Evolutionary conservation across 1,140 invertebrate genomes (phyloP).

Genomic region (Nasonia longicornis): DNA sequence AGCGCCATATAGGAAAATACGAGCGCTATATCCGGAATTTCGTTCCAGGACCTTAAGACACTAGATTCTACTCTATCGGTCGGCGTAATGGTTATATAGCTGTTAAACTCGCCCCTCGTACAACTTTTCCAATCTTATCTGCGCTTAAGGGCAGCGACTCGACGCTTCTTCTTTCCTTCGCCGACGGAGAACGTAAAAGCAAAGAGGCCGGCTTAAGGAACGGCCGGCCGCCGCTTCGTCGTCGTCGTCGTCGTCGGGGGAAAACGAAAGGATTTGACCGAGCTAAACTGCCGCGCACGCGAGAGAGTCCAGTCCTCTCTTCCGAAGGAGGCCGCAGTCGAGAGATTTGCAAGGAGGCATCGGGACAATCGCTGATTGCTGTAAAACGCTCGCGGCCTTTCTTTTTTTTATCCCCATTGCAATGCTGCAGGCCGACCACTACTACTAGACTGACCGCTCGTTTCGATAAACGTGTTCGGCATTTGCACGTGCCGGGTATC

Average conservation of each 20-base stretch:
- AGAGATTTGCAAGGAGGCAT: slow-evolving; percentile 51
- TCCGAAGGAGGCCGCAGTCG: neutral
- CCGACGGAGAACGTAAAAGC: slow-evolving; percentile 27
- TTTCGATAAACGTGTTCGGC: slow-evolving; percentile 59
- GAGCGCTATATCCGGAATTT: slow-evolving; percentile 64
- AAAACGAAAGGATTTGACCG: slow-evolving; percentile 67
- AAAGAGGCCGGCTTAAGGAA: slow-evolving; percentile 43
- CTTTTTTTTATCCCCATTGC: slow-evolving; percentile 46
- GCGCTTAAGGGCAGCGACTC: slow-evolving; percentile 53
- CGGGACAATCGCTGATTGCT: slow-evolving; percentile 59
- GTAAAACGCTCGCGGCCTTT: slow-evolving; percentile 51
- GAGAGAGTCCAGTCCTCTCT: slow-evolving; percentile 44
- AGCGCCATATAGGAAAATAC: slow-evolving; percentile 64
- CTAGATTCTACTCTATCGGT: slow-evolving; percentile 68
- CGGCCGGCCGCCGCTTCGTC: slow-evolving; percentile 20
- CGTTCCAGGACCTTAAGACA: slow-evolving; percentile 66
- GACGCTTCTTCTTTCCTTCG: slow-evolving; percentile 30
- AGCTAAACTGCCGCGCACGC: slow-evolving; percentile 59
- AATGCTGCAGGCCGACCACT: neutral
- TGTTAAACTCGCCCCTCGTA: slow-evolving; percentile 68
- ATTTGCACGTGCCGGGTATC: slow-evolving; percentile 47
- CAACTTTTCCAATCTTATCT: slow-evolving; percentile 73
- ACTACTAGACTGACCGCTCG: slow-evolving; percentile 54
- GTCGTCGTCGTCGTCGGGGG: neutral
- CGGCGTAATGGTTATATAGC: slow-evolving; percentile 70